Evolutionary conservation across 2,113 vertebrate genomes (phyloP), one percentile per base, ranked within the genome.

Genomic region (Dromaius novaehollandiae): DNA sequence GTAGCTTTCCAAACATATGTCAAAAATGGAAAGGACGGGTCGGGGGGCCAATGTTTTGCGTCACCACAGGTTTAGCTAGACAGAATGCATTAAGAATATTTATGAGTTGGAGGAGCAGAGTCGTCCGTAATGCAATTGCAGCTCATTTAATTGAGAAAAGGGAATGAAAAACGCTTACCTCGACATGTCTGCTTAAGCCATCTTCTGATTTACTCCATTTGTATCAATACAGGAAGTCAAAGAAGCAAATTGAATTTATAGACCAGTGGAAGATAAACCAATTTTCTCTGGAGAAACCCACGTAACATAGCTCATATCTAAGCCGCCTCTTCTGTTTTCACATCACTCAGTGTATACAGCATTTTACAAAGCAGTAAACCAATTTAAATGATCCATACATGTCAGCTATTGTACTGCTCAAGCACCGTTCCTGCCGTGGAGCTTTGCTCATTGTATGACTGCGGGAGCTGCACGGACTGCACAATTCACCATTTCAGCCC

Each of bases 51-150:
- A 94, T 75, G 97, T 95, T 97, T 95, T 97, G 96, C 97, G 78
- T 95, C 92, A 96, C 86, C 93, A 80, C 87, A 91, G 95, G 87
- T 97, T 97, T 96, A 82, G 24, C 96, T 94, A 98, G 98, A 98
- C 98, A 98, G 96, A 97, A 96, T 68, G 79, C 96, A 97, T 97
- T 97, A 96, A 93, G 96, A 97, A 98, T 99, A 99, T 99, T 99
- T 98, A 99, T 99, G 98, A 98, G 97, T 95, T 98, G 97, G 87
- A 80, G 80, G 97, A 98, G 97, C 98, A 98, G 98, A 98, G 98
- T 98, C 97, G 96, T 96, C 98, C 4, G 44, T 99, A 99, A 99
- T 99, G 98, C 97, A 98, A 99, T 99, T 99, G 97, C 96, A 97
- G 97, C 96, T 98, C 96, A 97, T 98, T 97, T 99, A 99, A 99